Percentiles rank a stretch among this genome's conserved stretches.
phyloP scores from a whole-genome alignment of 1,140 invertebrate genomes.

The Whitmania pigra region DNA sequence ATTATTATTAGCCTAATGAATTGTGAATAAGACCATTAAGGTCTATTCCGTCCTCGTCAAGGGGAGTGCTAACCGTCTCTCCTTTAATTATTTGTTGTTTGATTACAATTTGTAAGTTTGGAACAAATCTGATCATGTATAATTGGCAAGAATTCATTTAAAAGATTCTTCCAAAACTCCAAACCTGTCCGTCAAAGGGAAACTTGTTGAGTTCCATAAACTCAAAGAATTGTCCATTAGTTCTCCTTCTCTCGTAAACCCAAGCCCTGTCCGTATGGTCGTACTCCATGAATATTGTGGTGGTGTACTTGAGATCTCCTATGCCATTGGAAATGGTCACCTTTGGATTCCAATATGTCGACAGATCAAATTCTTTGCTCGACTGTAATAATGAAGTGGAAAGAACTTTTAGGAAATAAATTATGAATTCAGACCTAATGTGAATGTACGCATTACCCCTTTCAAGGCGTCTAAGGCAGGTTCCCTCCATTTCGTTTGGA shows the following conservation, averaged over 20 bases:
- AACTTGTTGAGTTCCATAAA: conserved; percentile 28
- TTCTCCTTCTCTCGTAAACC: conserved; percentile 23
- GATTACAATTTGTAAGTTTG: no score
- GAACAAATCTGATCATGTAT: no score
- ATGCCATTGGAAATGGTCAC: conserved; percentile 23
- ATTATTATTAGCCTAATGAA: no score
- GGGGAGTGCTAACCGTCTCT: no score
- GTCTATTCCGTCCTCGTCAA: no score
- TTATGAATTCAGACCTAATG: not conserved
- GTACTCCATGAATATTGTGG: conserved; percentile 15
- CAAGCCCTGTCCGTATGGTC: conserved; percentile 18
- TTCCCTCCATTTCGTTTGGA: conserved; percentile 37
- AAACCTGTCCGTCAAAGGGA: conserved; percentile 28
- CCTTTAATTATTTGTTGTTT: no score
- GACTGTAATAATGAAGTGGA: not conserved
- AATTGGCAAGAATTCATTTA: not conserved
- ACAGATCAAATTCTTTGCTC: conserved; percentile 19
- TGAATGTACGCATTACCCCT: not conserved
- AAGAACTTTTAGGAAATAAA: not conserved
- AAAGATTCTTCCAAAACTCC: not conserved
- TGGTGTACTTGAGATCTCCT: conserved; percentile 20
- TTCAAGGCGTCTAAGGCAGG: conserved; percentile 30
- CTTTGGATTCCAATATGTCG: conserved; percentile 25
- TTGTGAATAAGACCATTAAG: no score
- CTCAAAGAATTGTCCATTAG: conserved; percentile 27